These are phyloP conservation scores for Dicycla oo DNA, from an alignment of 2,888 invertebrate genomes.

Conservation along the genomic window DNA sequence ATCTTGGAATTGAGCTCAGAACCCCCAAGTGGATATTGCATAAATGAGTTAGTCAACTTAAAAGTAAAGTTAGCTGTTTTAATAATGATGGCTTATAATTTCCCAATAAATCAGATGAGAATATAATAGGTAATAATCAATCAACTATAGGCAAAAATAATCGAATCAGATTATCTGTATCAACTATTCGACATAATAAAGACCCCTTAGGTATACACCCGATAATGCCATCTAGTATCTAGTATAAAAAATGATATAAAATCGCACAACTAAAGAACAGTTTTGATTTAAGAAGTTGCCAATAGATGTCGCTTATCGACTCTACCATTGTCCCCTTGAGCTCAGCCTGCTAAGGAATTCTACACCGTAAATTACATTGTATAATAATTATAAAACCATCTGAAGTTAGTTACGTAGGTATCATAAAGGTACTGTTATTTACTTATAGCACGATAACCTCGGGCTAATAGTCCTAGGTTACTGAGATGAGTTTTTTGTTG, in stretches of 20 bases:
- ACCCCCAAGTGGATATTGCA: background rate
- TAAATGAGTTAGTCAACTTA: background rate
- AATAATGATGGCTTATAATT: background rate
- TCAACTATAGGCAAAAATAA: background rate
- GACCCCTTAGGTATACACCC: background rate
- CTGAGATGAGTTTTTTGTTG: background rate
- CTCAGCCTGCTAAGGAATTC: background rate
- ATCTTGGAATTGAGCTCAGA: background rate
- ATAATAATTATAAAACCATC: conserved; percentile 25
- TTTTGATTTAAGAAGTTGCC: background rate
- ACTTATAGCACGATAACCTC: conserved; percentile 2
- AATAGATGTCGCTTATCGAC: conserved; percentile 39
- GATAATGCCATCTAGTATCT: conserved; percentile 35
- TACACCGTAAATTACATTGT: background rate
- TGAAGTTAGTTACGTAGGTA: conserved; percentile 16
- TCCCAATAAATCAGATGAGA: too few species aligned
- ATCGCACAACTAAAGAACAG: background rate
- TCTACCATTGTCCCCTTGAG: background rate
- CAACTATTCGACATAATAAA: background rate
- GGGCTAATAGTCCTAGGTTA: conserved; percentile 3
- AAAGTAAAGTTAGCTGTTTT: background rate
- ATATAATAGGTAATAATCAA: too few species aligned
- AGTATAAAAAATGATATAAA: background rate
- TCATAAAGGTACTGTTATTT: background rate
- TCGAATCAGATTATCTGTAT: background rate